Evolutionary conservation across 2,888 invertebrate species (phyloP).

Genomic region (Adela reaumurella): DNA sequence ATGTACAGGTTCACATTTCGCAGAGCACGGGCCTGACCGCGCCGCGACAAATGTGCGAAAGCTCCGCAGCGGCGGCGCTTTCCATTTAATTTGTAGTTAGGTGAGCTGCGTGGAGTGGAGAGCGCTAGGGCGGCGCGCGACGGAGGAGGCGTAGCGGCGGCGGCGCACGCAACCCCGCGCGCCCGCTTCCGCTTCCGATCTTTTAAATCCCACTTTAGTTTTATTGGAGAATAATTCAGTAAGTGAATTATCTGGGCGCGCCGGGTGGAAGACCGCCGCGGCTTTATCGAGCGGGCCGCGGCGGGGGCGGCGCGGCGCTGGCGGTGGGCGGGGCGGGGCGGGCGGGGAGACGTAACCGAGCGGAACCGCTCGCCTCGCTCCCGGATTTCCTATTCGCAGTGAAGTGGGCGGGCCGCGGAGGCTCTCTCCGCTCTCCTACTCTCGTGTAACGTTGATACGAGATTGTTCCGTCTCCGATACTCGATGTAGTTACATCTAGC

Average conservation of each 20-base stretch:
- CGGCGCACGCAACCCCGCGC: not conserved
- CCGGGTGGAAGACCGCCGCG: conserved; percentile 10
- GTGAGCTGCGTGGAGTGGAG: not conserved
- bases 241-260: conserved; percentile 47
- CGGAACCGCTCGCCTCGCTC: conserved; percentile 50
- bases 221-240: conserved; percentile 51
- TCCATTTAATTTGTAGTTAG: conserved; percentile 1
- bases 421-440: conserved; percentile 28
- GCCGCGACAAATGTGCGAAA: not conserved
- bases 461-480: conserved; percentile 42
- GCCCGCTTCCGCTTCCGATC: conserved; percentile 25
- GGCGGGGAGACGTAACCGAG: conserved; percentile 37
- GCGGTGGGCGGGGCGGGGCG: conserved; percentile 29
- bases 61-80: not conserved
- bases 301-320: conserved; percentile 15
- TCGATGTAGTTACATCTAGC: too few species aligned
- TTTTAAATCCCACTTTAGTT: conserved; percentile 44
- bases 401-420: conserved; percentile 50
- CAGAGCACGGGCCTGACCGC: not conserved
- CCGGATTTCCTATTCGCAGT: conserved; percentile 56
- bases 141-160: not conserved
- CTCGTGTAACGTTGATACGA: conserved; percentile 36
- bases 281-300: conserved; percentile 10
- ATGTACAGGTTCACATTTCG: too few species aligned
- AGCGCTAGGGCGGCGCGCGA: not conserved